Percentiles rank a stretch among this genome's conserved stretches.
phyloP scores from a whole-genome alignment of 1,140 invertebrate species.

The Drosophila sechellia region DNA sequence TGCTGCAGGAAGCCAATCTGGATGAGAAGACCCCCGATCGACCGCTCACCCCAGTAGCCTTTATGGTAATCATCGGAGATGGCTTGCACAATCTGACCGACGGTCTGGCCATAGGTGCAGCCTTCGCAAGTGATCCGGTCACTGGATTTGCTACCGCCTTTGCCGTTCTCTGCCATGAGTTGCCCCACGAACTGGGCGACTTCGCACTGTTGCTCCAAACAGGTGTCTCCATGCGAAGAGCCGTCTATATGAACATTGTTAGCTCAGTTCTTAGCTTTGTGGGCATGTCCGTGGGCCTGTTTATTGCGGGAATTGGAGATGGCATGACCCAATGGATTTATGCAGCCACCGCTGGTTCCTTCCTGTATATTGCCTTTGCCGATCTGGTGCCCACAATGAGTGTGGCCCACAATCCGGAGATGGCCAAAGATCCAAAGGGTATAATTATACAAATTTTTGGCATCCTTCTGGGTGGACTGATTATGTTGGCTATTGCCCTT shows the following conservation, averaged over 20 bases:
- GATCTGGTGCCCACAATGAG: constrained; percentile 89
- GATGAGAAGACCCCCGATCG: constrained; percentile 84
- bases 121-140: constrained; percentile 89
- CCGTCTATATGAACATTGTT: constrained; percentile 90
- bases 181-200: constrained; percentile 93
- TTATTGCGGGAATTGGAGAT: constrained; percentile 88
- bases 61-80: constrained; percentile 93
- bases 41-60: constrained; percentile 87
- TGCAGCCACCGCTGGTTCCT: constrained; percentile 91
- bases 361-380: constrained; percentile 92
- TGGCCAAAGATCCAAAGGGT: constrained; percentile 77
- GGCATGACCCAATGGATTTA: constrained; percentile 90
- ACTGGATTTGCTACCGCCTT: constrained; percentile 91
- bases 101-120: constrained; percentile 92
- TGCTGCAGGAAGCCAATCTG: constrained; percentile 85
- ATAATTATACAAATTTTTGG: constrained; percentile 87
- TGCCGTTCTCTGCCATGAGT: constrained; percentile 92
- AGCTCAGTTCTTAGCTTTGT: constrained; percentile 91
- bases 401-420: constrained; percentile 83
- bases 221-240: constrained; percentile 89
- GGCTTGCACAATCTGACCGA: constrained; percentile 92
- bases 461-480: constrained; percentile 88
- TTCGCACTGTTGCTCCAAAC: constrained; percentile 92
- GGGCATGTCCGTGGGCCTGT: constrained; percentile 90
- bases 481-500: constrained; percentile 91